Evolutionary conservation across 2,797 vertebrate genomes (phyloP).

Genomic region (Sebastes trivittatus): DNA sequence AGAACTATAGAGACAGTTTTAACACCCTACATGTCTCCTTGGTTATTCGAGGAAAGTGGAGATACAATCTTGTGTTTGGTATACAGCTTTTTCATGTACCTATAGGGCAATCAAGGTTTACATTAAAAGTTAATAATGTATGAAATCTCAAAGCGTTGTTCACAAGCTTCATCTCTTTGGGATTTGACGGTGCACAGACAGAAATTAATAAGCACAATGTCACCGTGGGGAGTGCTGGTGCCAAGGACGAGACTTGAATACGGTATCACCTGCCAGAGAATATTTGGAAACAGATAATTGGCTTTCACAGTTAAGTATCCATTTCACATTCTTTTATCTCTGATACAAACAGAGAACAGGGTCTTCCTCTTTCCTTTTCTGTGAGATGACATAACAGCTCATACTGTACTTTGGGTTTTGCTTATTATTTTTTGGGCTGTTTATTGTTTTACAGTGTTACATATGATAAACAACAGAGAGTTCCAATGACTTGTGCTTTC

Average conservation of each 20-base stretch:
- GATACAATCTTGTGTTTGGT: not conserved
- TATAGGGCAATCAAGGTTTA: not conserved
- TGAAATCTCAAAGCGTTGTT: not conserved
- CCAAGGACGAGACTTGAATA: slow-evolving; percentile 24
- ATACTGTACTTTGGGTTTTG: not conserved
- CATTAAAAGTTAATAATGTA: not conserved
- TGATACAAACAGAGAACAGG: slow-evolving; percentile 23
- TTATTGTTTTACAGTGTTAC: not conserved
- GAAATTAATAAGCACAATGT: slow-evolving; percentile 15
- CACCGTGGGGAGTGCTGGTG: not conserved
- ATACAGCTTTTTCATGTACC: not conserved
- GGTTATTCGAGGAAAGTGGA: not conserved
- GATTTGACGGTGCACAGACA: slow-evolving; percentile 1
- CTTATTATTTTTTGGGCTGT: not conserved
- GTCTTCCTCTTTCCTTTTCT: slow-evolving; percentile 2
- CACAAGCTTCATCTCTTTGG: not conserved
- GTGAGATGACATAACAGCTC: not conserved
- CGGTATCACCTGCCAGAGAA: slow-evolving; percentile 30
- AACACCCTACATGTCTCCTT: not conserved
- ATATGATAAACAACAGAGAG: not conserved
- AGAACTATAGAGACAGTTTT: not conserved
- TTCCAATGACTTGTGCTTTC: not conserved
- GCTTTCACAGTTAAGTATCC: slow-evolving; percentile 17
- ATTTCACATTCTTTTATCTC: slow-evolving; percentile 30
- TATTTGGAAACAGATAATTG: slow-evolving; percentile 34